Conservation (phyloP, 1,140 invertebrate genomes). For the Heliothis subflexa region DNA sequence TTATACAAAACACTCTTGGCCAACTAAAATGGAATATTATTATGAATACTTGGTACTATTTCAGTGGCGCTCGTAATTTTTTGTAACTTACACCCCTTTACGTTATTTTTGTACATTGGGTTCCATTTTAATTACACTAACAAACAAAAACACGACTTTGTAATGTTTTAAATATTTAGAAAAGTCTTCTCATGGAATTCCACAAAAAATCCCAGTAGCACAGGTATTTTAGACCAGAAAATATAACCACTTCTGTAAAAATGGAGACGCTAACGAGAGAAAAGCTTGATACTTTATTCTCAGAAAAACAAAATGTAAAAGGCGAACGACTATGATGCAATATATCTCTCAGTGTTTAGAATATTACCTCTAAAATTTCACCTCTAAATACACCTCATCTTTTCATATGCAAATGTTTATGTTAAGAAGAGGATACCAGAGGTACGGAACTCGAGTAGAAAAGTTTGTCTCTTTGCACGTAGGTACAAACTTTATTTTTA, state of each 20-base stretch:
- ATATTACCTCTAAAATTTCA: constrained; percentile 8
- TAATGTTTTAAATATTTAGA: too few species aligned
- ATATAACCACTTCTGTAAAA: too few species aligned
- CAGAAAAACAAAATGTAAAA: background rate
- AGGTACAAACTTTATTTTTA: constrained; percentile 27
- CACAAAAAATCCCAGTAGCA: too few species aligned
- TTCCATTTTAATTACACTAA: too few species aligned
- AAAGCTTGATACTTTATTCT: too few species aligned
- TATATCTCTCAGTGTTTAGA: constrained; percentile 12
- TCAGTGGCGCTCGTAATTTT: background rate
- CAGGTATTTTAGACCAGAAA: too few species aligned
- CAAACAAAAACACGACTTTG: too few species aligned
- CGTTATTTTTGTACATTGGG: too few species aligned
- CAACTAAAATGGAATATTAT: constrained; percentile 14
- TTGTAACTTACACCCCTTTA: background rate
- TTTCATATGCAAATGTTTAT: constrained; percentile 45
- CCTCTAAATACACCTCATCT: constrained; percentile 34
- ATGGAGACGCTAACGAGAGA: too few species aligned
- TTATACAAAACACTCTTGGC: constrained; percentile 36
- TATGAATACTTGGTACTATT: constrained; percentile 2
- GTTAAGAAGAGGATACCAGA: constrained; percentile 27
- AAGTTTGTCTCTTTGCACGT: constrained; percentile 31
- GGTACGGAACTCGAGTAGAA: constrained; percentile 15
- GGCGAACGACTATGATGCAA: background rate
- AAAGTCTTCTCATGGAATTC: too few species aligned